These are phyloP conservation scores for Periophthalmodon schlosseri DNA, from an alignment of 2,113 vertebrate species.

Conservation along the genomic window DNA sequence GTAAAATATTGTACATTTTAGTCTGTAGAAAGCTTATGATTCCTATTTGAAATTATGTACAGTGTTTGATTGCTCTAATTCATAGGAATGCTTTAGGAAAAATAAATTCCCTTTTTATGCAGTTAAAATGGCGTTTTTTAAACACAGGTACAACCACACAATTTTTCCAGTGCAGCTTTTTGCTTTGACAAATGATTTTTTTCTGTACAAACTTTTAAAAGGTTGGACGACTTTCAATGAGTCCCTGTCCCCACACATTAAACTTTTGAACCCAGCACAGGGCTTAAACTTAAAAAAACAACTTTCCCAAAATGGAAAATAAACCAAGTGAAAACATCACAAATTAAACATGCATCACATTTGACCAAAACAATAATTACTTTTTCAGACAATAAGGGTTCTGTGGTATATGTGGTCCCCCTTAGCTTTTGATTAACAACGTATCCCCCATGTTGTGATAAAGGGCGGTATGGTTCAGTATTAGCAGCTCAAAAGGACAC, in stretches of 20 bases:
- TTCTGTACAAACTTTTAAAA: not conserved
- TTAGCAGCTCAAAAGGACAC: slow-evolving; percentile 3
- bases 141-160: slow-evolving; percentile 21
- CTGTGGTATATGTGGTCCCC: slow-evolving; percentile 67
- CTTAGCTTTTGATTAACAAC: slow-evolving; percentile 14
- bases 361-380: slow-evolving; percentile 34
- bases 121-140: slow-evolving; percentile 4
- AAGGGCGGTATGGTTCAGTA: not conserved
- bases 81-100: slow-evolving; percentile 21
- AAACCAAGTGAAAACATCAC: slow-evolving; percentile 36
- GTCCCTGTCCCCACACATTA: not conserved
- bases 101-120: slow-evolving; percentile 13
- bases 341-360: slow-evolving; percentile 32
- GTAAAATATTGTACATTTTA: not conserved
- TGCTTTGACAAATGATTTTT: not conserved
- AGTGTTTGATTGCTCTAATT: slow-evolving; percentile 17
- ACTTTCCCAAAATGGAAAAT: slow-evolving; percentile 70
- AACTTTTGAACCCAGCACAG: slow-evolving; percentile 53
- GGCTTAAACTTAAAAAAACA: slow-evolving; percentile 49
- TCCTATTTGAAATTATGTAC: slow-evolving; percentile 21
- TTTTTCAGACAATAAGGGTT: slow-evolving; percentile 10
- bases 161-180: slow-evolving; percentile 15
- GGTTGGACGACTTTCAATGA: slow-evolving; percentile 1
- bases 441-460: not conserved
- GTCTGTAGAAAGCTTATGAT: slow-evolving; percentile 9